A percentile compares a stretch with the other conserved stretches of the same genome.
Evolutionary conservation across 2,797 vertebrate genomes (phyloP).

Genomic region (Enteromius argenteus): DNA sequence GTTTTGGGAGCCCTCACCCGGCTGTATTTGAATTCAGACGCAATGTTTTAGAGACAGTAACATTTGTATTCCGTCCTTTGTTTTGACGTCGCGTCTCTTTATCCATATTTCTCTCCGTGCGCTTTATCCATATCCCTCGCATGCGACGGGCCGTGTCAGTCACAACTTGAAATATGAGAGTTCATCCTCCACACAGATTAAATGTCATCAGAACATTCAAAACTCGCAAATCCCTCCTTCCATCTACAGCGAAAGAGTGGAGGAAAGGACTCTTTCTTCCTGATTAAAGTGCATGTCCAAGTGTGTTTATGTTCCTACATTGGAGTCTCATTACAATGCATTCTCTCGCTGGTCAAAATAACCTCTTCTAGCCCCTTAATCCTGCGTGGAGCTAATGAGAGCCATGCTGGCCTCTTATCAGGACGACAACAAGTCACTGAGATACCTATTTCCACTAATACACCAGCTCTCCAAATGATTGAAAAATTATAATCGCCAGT

Average conservation of each 20-base stretch:
- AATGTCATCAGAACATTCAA: slow-evolving; percentile 78
- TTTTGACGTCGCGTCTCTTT: slow-evolving; percentile 34
- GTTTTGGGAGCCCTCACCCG: background rate
- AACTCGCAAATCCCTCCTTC: slow-evolving; percentile 78
- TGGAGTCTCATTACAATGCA: slow-evolving; percentile 82
- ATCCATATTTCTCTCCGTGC: slow-evolving; percentile 29
- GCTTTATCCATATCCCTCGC: slow-evolving; percentile 38
- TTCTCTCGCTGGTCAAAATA: slow-evolving; percentile 78
- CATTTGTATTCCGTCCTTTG: slow-evolving; percentile 29
- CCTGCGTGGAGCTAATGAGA: slow-evolving; percentile 80
- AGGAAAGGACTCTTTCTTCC: slow-evolving; percentile 71
- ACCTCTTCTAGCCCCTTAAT: slow-evolving; percentile 76
- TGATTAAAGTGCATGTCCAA: slow-evolving; percentile 81
- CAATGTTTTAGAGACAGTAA: slow-evolving; percentile 3
- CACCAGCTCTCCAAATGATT: slow-evolving; percentile 72
- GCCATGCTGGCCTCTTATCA: slow-evolving; percentile 74
- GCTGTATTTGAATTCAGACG: background rate
- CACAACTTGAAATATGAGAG: slow-evolving; percentile 73
- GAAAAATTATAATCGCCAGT: slow-evolving; percentile 73
- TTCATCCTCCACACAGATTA: slow-evolving; percentile 80
- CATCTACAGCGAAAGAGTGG: slow-evolving; percentile 55
- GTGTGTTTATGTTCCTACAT: slow-evolving; percentile 72
- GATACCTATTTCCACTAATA: slow-evolving; percentile 64
- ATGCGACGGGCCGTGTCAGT: slow-evolving; percentile 75
- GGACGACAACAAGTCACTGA: slow-evolving; percentile 69